Evolutionary conservation across 2,888 invertebrate genomes (phyloP), one percentile per base, ranked within the genome.

Genomic region (Hofmannophila pseudospretella): DNA sequence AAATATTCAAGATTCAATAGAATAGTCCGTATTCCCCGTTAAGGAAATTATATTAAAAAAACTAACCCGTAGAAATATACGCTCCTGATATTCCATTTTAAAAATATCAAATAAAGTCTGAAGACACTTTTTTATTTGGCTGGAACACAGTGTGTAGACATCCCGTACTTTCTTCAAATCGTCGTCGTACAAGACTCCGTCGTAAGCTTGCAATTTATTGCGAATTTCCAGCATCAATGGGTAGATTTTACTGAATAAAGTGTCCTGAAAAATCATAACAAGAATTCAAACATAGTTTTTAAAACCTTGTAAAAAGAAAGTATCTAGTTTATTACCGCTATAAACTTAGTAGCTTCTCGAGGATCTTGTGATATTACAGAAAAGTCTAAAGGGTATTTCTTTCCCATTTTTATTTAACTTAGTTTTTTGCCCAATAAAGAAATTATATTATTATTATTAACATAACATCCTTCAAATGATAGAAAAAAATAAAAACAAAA

Each of bases 101-200:
- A 84, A 70, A 29, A 82, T 58, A 44, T 82, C 77, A 41, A 85
- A 64, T 34, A 84, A 61, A 41, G 63, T 66, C 13, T 74, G 38
- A 5, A 79, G 41, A 51, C 77, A 76, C 55, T 85, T 86, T 38
- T 69, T 69, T 32, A 86, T 76, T 65, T 86, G 86, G 51, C 75
- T 82, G 20, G 71, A 59, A 54, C 82, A 78, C 9, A 86, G 49
- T 9, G 59, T 52, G 38, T 67, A 81, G n/a, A 78, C 58, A 49
- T 77, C 72, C 16, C 60, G 58, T 32, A 79, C 40, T 51, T 65
- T 70, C 2, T 37, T 36, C 9, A 53, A 35, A 4, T 61, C 34
- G 14, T 48, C 45, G 29, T 59, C 51, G 29, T 54, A 45, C 16
- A 52, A 53, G 20, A 49, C 46, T 14, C 48, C 51, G 8, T 34